Base-by-base conservation (phyloP, 1,140 invertebrate genomes). In the Drosophila sucinea region DNA sequence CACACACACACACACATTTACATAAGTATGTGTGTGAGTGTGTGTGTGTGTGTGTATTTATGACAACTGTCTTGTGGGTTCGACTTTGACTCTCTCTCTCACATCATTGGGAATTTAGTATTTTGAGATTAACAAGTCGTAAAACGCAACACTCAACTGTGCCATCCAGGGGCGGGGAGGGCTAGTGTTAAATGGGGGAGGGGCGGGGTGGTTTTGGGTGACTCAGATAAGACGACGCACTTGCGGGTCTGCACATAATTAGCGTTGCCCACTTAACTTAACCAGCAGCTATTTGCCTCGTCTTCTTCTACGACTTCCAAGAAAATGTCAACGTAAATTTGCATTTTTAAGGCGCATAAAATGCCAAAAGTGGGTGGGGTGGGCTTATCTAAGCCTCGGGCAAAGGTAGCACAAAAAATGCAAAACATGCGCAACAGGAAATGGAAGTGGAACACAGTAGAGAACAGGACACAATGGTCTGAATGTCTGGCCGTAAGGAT, bases 211-310 rank as follows among this genome's bases (percentile, higher is more conserved):
- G 32, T 10, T 58, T 10, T 38, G 10, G 35, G 32, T 25, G 56
- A 8, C 23, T 51, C 41, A 77, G 73, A 77, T 77, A 77, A 77
- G 73, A 44, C 54, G 73, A 73, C 66, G 41, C 83, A 87, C 83
- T 86, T 86, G 69, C 55, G 64, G 58, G 76, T 79, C 79, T 87
- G 83, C 83, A 83, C 70, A 79, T 86, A 86, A 86, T 86, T 86
- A 86, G 84, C 79, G 72, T 56, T 70, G 68, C 61, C 60, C 79
- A 69, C 82, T 84, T 79, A 77, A 87, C 74, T 81, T 72, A 71
- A 68, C 56, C 57, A 32, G 35, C 35, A 11, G 17, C 25, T 11
- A 17, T 2, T 30, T 38, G 10, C 3, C 10, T 38, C 10, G 1
- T 10, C 33, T 35, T 8, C 33, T 6, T 23, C 1, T 17, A 8